Conservation (phyloP, 1,140 invertebrate genomes). For the Camponotus vicinus region DNA sequence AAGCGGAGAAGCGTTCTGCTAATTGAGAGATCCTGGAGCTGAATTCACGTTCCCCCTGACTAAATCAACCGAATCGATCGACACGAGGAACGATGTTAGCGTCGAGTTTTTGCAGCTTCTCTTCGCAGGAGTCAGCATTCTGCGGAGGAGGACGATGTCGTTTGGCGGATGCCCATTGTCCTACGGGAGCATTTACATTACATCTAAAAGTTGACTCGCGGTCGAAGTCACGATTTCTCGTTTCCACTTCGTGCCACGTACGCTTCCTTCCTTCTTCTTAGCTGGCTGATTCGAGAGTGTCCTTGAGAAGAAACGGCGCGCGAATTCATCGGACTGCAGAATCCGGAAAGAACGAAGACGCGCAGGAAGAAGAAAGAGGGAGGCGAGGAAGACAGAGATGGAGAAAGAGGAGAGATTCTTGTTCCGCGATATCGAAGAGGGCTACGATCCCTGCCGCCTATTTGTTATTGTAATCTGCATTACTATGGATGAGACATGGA, state of each 20-base stretch:
- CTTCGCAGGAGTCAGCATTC: conserved; percentile 66
- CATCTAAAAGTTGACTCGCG: conserved; percentile 69
- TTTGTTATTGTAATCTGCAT: conserved; percentile 85
- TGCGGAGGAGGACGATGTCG: conserved; percentile 39
- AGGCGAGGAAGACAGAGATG: conserved; percentile 20
- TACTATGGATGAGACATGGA: conserved; percentile 83
- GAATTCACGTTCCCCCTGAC: conserved; percentile 52
- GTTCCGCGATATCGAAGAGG: conserved; percentile 74
- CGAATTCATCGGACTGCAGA: conserved; percentile 10
- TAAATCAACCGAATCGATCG: conserved; percentile 70
- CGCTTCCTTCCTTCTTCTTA: not conserved
- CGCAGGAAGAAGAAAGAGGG: not conserved
- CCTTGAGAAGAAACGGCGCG: conserved; percentile 26
- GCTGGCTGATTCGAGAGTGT: conserved; percentile 44
- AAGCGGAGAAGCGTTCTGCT: not conserved
- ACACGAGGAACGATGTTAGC: conserved; percentile 51
- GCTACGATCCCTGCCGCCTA: conserved; percentile 76
- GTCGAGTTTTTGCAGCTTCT: conserved; percentile 60
- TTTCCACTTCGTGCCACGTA: conserved; percentile 13
- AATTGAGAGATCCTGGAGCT: conserved; percentile 65
- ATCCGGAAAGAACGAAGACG: conserved; percentile 19
- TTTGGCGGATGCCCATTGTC: conserved; percentile 66
- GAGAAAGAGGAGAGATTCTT: conserved; percentile 65
- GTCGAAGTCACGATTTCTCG: conserved; percentile 66
- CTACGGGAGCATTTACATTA: conserved; percentile 76